Evolutionary conservation across 2,888 invertebrate genomes (phyloP), one percentile per base, ranked within the genome.

Genomic region (Brachypterus glaber): DNA sequence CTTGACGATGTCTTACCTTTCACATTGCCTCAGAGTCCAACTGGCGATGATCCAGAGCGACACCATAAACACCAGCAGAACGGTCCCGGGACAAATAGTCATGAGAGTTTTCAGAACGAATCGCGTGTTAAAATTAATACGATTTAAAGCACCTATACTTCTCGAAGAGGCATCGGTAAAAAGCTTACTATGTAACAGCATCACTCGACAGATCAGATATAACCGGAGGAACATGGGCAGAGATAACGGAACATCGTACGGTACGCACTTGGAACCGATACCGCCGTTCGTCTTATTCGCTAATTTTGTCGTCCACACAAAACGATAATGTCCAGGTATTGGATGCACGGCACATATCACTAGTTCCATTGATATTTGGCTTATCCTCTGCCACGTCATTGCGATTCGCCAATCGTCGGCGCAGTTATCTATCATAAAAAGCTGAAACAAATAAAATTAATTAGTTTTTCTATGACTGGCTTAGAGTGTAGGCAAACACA

Each of bases 321-420:
- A 97, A 63, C 83, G 83, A 69, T 93, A 89, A 71, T 95, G 86
- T 53, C 96, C 93, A 35, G 97, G 97, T 57, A 97, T 86, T 40
- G 97, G 97, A 71, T 98, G 98, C 56, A 99, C 82, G 58, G 93
- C 92, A 71, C 98, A 98, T 63, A 97, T 90, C 54, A 82, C 71
- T 57, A 98, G 76, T 72, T 98, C 97, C 60, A 92, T 74, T 43
- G 80, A 74, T 63, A 96, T 92, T 72, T 90, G 90, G 58, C 82
- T 78, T 68, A 95, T 87, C 68, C 97, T 78, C 70, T 95, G 92
- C 85, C 91, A 92, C 54, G 96, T 97, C 87, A 98, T 93, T 59
- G 97, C 97, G 71, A 99, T 98, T 64, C 97, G 79, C 98, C 98
- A 99, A 74, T 98, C 98, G 68, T 99, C 98, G 51, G 97, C 95